These are phyloP conservation scores for Anomalospiza imberbis DNA, from an alignment of 2,797 vertebrate genomes.

Conservation along the genomic window DNA sequence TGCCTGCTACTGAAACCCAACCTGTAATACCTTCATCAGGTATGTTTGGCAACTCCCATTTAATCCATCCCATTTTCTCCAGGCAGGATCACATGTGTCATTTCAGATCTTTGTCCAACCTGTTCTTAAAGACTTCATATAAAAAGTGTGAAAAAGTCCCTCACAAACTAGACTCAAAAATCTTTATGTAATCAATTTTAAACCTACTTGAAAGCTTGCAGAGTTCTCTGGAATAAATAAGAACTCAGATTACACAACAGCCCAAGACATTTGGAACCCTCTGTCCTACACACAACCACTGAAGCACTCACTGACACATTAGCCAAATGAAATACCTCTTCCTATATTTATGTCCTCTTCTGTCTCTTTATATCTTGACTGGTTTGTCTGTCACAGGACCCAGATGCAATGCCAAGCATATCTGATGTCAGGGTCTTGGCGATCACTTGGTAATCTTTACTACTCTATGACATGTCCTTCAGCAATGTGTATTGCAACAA, in stretches of 20 bases:
- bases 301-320: not conserved
- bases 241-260: not conserved
- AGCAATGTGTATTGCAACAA: not conserved
- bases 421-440: not conserved
- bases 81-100: not conserved
- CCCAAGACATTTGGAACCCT: not conserved
- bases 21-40: not conserved
- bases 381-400: not conserved
- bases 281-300: not conserved
- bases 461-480: not conserved
- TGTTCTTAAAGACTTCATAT: not conserved
- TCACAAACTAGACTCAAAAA: not conserved
- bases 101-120: not conserved
- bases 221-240: not conserved
- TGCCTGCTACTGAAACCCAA: not conserved
- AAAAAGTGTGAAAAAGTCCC: not conserved
- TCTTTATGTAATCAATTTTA: not conserved
- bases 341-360: not conserved
- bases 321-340: not conserved
- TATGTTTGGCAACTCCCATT: slow-evolving; percentile 25
- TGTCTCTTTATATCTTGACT: not conserved
- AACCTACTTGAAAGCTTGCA: not conserved
- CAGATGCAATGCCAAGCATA: not conserved
- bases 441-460: not conserved
- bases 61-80: not conserved